Base-by-base conservation (phyloP, 2,113 vertebrate species). In the Corythaixoides concolor region DNA sequence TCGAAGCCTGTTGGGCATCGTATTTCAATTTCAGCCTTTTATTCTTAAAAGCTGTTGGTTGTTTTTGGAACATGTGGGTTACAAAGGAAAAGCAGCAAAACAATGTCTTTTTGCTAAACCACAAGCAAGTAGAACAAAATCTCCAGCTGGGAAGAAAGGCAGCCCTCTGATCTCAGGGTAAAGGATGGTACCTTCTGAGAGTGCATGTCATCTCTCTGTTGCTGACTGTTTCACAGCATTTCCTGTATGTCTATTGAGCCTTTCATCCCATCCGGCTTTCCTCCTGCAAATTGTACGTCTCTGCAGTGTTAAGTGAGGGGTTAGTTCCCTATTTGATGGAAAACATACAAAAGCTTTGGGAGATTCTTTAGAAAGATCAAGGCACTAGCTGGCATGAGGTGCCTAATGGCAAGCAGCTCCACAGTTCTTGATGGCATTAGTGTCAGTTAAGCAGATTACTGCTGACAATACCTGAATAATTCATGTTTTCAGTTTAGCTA, bases 51-150 rank as follows among this genome's bases (percentile, higher is more conserved):
- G 56, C 0, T 1, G 37, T 53, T 89, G n/a, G 75, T 94, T 96
- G 86, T 94, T 93, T 96, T 96, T 95, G 89, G 88, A 86, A 82
- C 1, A 11, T 68, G 49, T 95, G 69, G 83, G 69, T 95, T 95
- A 92, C 89, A 92, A 91, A 89, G 58, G 33, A 27, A 88, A 90
- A 81, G 52, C 10, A 84, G 90, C 14, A 84, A 85, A 96, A 92
- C 84, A 89, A 37, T 79, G 55, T 55, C 15, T 75, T 95, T 88
- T 92, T 76, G 63, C 64, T 69, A 89, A 94, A 93, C 94, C 91
- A 47, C 95, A 97, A 63, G 77, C 86, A 91, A 93, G 47, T 53
- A 92, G 39, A 92, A 89, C 35, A 87, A 53, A 92, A 73, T 53
- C 26, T 68, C n/a, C 18, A 62, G 17, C 66, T 87, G 84, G 84